Conservation (phyloP, 2,113 vertebrate species). For the Antigone vipio region DNA sequence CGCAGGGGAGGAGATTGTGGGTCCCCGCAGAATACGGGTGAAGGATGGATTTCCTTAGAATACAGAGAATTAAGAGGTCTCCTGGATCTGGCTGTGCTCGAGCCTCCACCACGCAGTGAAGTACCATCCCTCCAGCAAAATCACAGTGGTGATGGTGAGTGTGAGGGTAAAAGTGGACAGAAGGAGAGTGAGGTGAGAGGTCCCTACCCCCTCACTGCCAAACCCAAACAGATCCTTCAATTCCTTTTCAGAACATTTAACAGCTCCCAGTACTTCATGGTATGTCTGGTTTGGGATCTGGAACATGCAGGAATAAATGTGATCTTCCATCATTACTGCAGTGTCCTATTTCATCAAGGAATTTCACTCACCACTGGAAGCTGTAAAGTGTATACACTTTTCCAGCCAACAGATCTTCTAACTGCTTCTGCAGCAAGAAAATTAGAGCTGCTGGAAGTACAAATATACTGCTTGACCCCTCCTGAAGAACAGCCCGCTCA, state of each 20-base stretch:
- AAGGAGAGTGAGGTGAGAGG: fast-evolving
- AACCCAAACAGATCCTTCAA: background rate
- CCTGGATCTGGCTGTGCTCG: background rate
- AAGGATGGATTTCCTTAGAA: background rate
- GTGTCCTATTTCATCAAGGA: background rate
- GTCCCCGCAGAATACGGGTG: background rate
- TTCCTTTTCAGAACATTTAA: background rate
- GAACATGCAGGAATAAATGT: background rate
- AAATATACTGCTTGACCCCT: too few species aligned
- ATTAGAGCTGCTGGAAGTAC: background rate
- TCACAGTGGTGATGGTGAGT: background rate
- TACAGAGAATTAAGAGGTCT: background rate
- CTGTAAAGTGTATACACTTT: background rate
- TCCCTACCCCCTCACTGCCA: background rate
- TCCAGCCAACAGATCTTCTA: background rate
- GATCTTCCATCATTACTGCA: background rate
- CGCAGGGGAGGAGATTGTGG: background rate
- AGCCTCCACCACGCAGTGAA: background rate
- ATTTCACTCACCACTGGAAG: background rate
- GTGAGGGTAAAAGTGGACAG: background rate
- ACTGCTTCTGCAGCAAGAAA: background rate
- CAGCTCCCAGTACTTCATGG: background rate
- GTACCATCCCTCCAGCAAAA: background rate
- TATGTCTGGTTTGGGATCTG: background rate
- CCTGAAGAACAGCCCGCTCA: background rate